A percentile compares a stretch with the other conserved stretches of the same genome.
These are phyloP conservation scores for Pangasius sanitwongsei DNA, from an alignment of 2,797 vertebrate species.

Conservation along the genomic window DNA sequence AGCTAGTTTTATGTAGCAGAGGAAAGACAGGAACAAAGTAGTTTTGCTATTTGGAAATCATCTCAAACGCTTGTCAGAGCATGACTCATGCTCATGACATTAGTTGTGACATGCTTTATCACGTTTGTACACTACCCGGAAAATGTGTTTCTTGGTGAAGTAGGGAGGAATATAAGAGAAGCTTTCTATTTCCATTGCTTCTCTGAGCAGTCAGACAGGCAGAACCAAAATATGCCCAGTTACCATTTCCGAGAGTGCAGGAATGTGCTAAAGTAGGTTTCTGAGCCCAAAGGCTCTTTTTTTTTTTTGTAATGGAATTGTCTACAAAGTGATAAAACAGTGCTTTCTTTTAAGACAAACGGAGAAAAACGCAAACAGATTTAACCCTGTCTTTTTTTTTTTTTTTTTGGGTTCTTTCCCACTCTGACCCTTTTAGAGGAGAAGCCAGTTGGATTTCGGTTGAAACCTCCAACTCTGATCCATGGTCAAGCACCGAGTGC, in stretches of 20 bases:
- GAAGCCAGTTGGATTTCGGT: constrained; percentile 92
- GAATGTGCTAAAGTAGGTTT: constrained; percentile 39
- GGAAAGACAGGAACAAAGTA: too few species aligned
- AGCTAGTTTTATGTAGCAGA: background rate
- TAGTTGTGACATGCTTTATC: background rate
- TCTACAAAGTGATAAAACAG: constrained; percentile 26
- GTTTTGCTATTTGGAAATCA: constrained; percentile 27
- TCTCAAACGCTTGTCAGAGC: background rate
- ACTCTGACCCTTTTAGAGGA: constrained; percentile 80
- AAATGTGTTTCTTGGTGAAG: background rate
- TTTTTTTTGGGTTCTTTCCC: background rate
- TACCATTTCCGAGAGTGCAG: background rate
- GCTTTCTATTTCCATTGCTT: constrained; percentile 30
- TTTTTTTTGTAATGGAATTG: background rate
- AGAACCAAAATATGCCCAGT: constrained; percentile 7
- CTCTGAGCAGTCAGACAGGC: constrained; percentile 11
- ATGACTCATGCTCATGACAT: background rate
- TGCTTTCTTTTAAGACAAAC: background rate
- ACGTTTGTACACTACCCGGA: background rate
- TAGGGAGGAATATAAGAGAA: background rate
- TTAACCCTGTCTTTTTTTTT: background rate
- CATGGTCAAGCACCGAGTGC: constrained; percentile 97
- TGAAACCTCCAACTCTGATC: constrained; percentile 97
- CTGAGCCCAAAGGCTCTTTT: background rate
- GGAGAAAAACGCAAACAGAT: background rate